Evolutionary conservation across 1,140 invertebrate species (phyloP).

Genomic region (Bombyx mori): DNA sequence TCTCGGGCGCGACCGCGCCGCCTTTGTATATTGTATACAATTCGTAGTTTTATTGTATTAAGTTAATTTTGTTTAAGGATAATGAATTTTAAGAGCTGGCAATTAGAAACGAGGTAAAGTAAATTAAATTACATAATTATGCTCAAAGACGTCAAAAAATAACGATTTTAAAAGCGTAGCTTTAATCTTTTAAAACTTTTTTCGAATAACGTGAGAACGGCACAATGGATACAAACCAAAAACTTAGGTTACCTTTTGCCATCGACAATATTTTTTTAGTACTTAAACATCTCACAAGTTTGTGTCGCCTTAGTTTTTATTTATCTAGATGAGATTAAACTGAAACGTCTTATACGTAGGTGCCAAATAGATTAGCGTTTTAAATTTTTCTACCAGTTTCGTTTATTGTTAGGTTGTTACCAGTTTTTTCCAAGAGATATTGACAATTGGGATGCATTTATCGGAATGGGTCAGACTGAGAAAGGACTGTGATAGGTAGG

Average conservation of each 20-base stretch:
- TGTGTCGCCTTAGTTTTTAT: conserved; percentile 16
- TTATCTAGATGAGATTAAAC: neutral
- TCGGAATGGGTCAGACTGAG: conserved; percentile 68
- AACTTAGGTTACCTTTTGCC: conserved; percentile 68
- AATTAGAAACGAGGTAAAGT: conserved; percentile 23
- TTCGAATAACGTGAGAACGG: conserved; percentile 21
- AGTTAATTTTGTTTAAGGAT: conserved; percentile 67
- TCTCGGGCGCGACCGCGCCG: conserved; percentile 49
- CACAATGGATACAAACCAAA: conserved; percentile 59
- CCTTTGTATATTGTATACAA: conserved; percentile 60
- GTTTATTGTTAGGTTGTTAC: conserved; percentile 62
- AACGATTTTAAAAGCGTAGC: conserved; percentile 36
- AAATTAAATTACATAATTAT: conserved; percentile 36
- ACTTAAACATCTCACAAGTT: conserved; percentile 41
- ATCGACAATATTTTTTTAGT: conserved; percentile 57
- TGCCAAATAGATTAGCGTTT: conserved; percentile 65
- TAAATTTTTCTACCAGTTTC: conserved; percentile 47
- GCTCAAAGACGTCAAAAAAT: conserved; percentile 52
- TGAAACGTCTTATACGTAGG: conserved; percentile 38
- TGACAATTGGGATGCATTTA: conserved; percentile 66
- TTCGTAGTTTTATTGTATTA: conserved; percentile 52
- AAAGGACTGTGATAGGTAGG: conserved; percentile 68
- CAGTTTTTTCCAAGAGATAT: conserved; percentile 56
- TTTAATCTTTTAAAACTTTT: conserved; percentile 13
- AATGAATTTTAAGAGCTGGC: conserved; percentile 55